These are phyloP conservation scores for Prenolepis imparis DNA, from an alignment of 2,888 invertebrate species.

Conservation along the genomic window DNA sequence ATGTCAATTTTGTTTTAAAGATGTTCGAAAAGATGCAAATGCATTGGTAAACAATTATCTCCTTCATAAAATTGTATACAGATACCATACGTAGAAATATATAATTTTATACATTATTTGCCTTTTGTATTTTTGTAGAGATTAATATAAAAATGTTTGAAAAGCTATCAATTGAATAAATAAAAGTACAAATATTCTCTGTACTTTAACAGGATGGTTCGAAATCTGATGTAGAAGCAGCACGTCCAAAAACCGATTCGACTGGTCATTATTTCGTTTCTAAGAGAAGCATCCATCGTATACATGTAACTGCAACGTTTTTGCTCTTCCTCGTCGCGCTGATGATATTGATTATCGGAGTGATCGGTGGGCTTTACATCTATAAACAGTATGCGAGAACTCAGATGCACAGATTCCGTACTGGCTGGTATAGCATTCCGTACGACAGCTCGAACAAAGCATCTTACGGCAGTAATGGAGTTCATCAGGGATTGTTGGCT, in stretches of 20 bases:
- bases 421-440: constrained; percentile 91
- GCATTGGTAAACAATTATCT: neutral
- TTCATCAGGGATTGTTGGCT: constrained; percentile 74
- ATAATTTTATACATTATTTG: constrained; percentile 3
- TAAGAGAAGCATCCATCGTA: constrained; percentile 87
- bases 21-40: neutral
- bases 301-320: constrained; percentile 89
- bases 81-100: neutral
- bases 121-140: neutral
- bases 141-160: neutral
- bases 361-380: constrained; percentile 91
- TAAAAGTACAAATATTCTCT: constrained; percentile 10
- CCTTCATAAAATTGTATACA: neutral
- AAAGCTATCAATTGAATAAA: neutral
- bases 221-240: constrained; percentile 86
- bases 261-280: constrained; percentile 86
- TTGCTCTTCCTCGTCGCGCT: constrained; percentile 91
- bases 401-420: constrained; percentile 89
- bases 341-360: constrained; percentile 91
- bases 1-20: neutral
- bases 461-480: constrained; percentile 74
- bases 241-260: constrained; percentile 75
- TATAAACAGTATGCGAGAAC: constrained; percentile 91
- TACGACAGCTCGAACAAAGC: constrained; percentile 84
- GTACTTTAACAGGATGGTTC: constrained; percentile 77